Evolutionary conservation across 1,140 invertebrate genomes (phyloP).

Genomic region (Papilio polytes): DNA sequence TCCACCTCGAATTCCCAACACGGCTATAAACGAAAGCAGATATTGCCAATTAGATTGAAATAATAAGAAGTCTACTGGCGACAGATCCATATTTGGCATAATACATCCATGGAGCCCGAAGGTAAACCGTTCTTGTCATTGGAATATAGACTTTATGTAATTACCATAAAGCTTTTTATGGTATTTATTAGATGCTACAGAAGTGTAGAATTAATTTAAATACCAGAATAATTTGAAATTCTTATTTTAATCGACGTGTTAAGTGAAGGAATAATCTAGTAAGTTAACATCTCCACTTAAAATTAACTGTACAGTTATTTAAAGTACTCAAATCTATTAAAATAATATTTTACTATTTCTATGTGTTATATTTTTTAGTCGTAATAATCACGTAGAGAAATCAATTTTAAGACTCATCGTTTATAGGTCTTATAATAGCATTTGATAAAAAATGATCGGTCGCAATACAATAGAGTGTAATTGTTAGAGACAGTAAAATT

Average conservation of each 20-base stretch:
- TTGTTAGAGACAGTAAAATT: not conserved
- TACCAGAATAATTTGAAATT: slow-evolving; percentile 14
- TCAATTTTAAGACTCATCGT: too few relatives aligned
- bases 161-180: not conserved
- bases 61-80: slow-evolving; percentile 30
- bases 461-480: not conserved
- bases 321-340: not conserved
- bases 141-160: not conserved
- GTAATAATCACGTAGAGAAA: too few relatives aligned
- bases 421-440: not conserved
- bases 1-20: slow-evolving; percentile 34
- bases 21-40: slow-evolving; percentile 35
- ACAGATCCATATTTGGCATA: slow-evolving; percentile 35
- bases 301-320: not conserved
- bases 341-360: not conserved
- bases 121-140: not conserved
- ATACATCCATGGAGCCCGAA: slow-evolving; percentile 16
- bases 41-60: slow-evolving; percentile 41
- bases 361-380: too few relatives aligned
- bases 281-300: not conserved
- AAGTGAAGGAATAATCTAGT: not conserved
- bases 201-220: not conserved
- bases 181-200: not conserved
- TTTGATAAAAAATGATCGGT: not conserved
- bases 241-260: not conserved